phyloP scores from a whole-genome alignment of 2,888 invertebrate species.

The Ornithoptera alexandrae region DNA sequence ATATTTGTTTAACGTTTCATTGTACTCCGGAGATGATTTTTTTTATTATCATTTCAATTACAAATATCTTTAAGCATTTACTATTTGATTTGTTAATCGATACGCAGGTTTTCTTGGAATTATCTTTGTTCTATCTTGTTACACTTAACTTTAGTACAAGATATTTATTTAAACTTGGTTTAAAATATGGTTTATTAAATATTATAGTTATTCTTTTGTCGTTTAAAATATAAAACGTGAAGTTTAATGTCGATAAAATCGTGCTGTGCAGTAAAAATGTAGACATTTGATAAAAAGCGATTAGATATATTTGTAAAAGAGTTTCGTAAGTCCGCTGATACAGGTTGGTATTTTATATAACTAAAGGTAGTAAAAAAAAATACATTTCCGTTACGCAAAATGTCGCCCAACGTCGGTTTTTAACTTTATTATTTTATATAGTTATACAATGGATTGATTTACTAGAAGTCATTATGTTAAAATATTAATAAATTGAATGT shows the following conservation, averaged over 20 bases:
- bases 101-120: too few relatives aligned
- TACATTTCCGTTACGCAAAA: neutral
- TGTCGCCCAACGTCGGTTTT: neutral
- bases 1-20: neutral
- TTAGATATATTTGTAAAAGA: conserved; percentile 73
- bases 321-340: conserved; percentile 56
- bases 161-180: too few relatives aligned
- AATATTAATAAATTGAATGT: too few relatives aligned
- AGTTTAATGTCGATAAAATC: conserved; percentile 30
- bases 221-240: neutral
- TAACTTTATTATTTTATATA: neutral
- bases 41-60: neutral
- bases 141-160: too few relatives aligned
- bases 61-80: neutral
- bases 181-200: neutral
- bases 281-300: conserved; percentile 50
- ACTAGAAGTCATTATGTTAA: too few relatives aligned
- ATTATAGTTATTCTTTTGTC: neutral
- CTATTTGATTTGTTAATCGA: neutral
- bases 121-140: too few relatives aligned
- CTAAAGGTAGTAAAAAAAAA: neutral
- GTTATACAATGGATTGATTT: too few relatives aligned
- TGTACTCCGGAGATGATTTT: neutral
- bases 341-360: conserved; percentile 37
- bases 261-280: conserved; percentile 52